phyloP scores from a whole-genome alignment of 2,888 invertebrate species.

The Phaedon cochleariae region DNA sequence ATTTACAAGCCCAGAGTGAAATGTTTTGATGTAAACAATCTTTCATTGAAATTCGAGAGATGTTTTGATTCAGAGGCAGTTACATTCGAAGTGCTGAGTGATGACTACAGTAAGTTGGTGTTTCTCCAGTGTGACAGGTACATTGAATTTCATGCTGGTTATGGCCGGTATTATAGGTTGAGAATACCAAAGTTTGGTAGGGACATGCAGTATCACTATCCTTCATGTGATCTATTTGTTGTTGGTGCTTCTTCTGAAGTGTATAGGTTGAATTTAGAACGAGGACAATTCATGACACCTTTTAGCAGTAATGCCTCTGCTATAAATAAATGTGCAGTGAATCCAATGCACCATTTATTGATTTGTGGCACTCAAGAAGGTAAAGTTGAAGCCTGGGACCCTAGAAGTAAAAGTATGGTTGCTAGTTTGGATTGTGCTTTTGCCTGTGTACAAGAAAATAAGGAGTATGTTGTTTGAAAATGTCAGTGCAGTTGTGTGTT shows the following conservation, averaged over 20 bases:
- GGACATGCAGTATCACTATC: conserved; percentile 89
- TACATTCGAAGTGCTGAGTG: conserved; percentile 90
- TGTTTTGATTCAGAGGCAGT: conserved; percentile 97
- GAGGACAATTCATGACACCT: conserved; percentile 92
- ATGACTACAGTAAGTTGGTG: conserved; percentile 96
- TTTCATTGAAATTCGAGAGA: conserved; percentile 97
- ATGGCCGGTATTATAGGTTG: conserved; percentile 89
- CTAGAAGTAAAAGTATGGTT: conserved; percentile 78
- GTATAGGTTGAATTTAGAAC: conserved; percentile 93
- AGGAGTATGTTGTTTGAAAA: conserved; percentile 61
- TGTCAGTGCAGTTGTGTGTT: conserved; percentile 6
- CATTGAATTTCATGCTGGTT: conserved; percentile 94
- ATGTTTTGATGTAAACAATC: conserved; percentile 95
- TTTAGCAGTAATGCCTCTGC: conserved; percentile 77
- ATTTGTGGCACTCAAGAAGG: conserved; percentile 90
- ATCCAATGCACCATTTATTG: conserved; percentile 87
- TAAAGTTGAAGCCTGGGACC: conserved; percentile 96
- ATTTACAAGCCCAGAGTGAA: conserved; percentile 96
- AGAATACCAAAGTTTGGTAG: conserved; percentile 95
- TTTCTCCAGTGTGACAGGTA: conserved; percentile 91
- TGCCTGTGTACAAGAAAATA: conserved; percentile 67
- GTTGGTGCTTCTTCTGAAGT: conserved; percentile 78
- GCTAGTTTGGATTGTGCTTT: conserved; percentile 86
- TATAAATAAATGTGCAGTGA: conserved; percentile 86
- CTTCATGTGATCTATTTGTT: conserved; percentile 90